Percentiles rank a stretch among this genome's conserved stretches.
Conservation (phyloP, 2,888 invertebrate species). For the Gerris lacustris region DNA sequence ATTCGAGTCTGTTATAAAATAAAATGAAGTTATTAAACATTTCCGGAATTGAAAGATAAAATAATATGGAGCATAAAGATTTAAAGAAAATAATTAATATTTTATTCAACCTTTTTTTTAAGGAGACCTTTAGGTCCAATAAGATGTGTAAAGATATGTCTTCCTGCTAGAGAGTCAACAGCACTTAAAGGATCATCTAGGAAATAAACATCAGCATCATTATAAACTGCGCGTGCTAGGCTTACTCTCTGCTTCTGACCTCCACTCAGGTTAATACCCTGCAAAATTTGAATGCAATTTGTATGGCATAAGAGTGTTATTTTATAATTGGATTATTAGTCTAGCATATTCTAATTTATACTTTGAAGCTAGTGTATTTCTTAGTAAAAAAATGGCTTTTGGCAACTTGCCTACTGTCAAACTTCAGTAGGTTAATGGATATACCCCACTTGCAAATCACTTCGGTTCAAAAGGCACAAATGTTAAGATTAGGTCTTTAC, state of each 20-base stretch:
- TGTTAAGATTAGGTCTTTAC: no score
- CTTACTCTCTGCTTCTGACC: conserved; percentile 48
- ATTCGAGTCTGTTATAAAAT: background rate
- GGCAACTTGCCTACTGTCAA: no score
- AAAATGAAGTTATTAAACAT: background rate
- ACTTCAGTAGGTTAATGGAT: no score
- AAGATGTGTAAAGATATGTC: conserved; percentile 49
- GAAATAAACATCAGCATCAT: conserved; percentile 74
- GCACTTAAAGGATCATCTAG: conserved; percentile 79
- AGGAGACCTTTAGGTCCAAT: conserved; percentile 40
- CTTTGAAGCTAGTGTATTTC: no score
- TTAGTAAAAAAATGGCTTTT: no score
- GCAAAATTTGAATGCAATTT: background rate
- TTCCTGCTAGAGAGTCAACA: conserved; percentile 50
- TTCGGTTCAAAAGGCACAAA: no score
- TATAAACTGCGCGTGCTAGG: conserved; percentile 84
- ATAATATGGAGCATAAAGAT: no score
- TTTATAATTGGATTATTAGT: background rate
- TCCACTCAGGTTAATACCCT: conserved; percentile 55
- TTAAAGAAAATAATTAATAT: no score
- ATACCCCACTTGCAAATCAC: no score
- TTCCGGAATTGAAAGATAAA: no score
- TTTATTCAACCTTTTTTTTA: conserved; percentile 31
- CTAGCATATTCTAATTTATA: background rate
- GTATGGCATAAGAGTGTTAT: background rate